Evolutionary conservation across 2,797 vertebrate genomes (phyloP).

Genomic region (Acropternis orthonyx): DNA sequence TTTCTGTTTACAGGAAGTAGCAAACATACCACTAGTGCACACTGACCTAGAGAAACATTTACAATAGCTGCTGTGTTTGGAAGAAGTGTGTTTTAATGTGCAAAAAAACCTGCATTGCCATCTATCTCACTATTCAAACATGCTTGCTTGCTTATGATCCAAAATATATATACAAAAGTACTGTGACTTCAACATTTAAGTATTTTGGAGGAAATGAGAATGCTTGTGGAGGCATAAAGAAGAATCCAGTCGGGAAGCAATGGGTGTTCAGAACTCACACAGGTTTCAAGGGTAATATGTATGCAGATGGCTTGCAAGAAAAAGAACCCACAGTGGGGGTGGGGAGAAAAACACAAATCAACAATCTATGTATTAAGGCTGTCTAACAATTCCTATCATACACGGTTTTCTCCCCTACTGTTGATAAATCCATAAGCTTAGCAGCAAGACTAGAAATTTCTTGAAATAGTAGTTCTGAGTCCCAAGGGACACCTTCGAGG

Average conservation of each 20-base stretch:
- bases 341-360: background rate
- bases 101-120: background rate
- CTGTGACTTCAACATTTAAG: background rate
- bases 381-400: background rate
- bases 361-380: background rate
- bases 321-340: background rate
- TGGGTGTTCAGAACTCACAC: background rate
- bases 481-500: background rate
- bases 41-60: slow-evolving; percentile 10
- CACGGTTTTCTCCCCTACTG: no score
- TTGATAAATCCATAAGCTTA: background rate
- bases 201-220: background rate
- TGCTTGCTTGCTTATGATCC: background rate
- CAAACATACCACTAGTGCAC: background rate
- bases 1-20: slow-evolving; percentile 47
- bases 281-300: background rate
- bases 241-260: background rate
- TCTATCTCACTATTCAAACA: background rate
- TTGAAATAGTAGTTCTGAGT: background rate
- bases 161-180: background rate
- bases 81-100: background rate
- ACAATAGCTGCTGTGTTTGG: slow-evolving; percentile 46
- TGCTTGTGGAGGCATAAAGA: background rate
- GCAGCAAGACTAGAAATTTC: background rate
- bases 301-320: background rate